A percentile compares a stretch with the other conserved stretches of the same genome.
phyloP scores from a whole-genome alignment of 2,113 vertebrate genomes.

The Calidris pygmaea region DNA sequence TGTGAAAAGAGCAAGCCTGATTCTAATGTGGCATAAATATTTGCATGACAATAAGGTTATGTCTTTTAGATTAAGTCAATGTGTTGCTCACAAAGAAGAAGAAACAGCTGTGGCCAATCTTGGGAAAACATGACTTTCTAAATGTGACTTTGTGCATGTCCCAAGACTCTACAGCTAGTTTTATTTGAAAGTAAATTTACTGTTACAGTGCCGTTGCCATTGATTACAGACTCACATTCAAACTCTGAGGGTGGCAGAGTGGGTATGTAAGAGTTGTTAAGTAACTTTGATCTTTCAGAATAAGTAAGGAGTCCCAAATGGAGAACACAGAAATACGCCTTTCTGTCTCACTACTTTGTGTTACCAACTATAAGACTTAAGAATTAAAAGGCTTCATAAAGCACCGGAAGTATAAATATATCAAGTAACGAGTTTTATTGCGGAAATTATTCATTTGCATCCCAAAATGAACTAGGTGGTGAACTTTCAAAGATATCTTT shows the following conservation, averaged over 20 bases:
- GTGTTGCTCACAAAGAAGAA: background rate
- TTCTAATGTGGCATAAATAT: slow-evolving; percentile 45
- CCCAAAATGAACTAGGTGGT: background rate
- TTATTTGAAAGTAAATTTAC: background rate
- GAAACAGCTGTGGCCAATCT: background rate
- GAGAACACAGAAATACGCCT: background rate
- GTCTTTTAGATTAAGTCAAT: slow-evolving; percentile 30
- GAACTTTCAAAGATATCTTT: background rate
- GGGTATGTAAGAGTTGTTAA: background rate
- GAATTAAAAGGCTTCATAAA: slow-evolving; percentile 4
- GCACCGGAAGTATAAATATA: background rate
- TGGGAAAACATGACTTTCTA: background rate
- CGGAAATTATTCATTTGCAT: background rate
- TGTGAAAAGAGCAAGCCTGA: slow-evolving; percentile 17
- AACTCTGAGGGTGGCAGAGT: background rate
- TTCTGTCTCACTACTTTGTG: background rate
- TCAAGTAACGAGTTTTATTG: background rate
- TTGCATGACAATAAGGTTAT: slow-evolving; percentile 49
- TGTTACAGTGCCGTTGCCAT: background rate
- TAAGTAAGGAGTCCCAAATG: background rate
- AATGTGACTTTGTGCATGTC: background rate
- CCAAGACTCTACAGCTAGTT: background rate
- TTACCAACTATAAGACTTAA: background rate
- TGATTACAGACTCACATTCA: background rate
- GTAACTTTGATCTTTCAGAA: background rate